Conservation (phyloP, 2,113 vertebrate genomes). For the Sphyrna mokarran region DNA sequence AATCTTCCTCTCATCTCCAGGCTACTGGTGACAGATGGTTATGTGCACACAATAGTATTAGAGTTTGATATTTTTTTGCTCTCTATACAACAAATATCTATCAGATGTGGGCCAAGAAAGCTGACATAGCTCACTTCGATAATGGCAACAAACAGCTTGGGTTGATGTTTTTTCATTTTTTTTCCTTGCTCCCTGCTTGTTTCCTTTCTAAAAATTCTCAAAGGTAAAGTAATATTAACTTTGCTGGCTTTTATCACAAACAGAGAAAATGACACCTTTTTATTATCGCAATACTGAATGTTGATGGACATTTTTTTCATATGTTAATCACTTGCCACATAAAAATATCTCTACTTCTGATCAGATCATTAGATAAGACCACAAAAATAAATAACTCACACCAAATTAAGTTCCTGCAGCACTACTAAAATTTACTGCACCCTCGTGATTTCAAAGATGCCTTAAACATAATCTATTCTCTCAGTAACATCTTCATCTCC, state of each 20-base stretch:
- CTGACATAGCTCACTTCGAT: constrained; percentile 80
- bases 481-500: constrained; percentile 82
- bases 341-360: constrained; percentile 71
- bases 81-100: constrained; percentile 90
- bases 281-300: constrained; percentile 72
- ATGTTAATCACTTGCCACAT: constrained; percentile 81
- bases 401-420: constrained; percentile 91
- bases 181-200: constrained; percentile 67
- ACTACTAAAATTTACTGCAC: constrained; percentile 96
- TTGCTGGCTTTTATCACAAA: constrained; percentile 92
- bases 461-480: constrained; percentile 88
- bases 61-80: constrained; percentile 81
- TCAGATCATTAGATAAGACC: constrained; percentile 82
- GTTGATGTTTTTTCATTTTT: constrained; percentile 70
- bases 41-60: constrained; percentile 99
- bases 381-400: constrained; percentile 97
- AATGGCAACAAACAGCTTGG: constrained; percentile 78
- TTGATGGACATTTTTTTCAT: constrained; percentile 82
- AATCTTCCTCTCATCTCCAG: constrained; percentile 98
- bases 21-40: constrained; percentile 99
- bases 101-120: constrained; percentile 80
- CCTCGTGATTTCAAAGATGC: constrained; percentile 98
- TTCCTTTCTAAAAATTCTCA: constrained; percentile 77
- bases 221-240: constrained; percentile 97
- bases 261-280: constrained; percentile 80